phyloP scores from a whole-genome alignment of 2,113 vertebrate genomes.

The Mixornis gularis region DNA sequence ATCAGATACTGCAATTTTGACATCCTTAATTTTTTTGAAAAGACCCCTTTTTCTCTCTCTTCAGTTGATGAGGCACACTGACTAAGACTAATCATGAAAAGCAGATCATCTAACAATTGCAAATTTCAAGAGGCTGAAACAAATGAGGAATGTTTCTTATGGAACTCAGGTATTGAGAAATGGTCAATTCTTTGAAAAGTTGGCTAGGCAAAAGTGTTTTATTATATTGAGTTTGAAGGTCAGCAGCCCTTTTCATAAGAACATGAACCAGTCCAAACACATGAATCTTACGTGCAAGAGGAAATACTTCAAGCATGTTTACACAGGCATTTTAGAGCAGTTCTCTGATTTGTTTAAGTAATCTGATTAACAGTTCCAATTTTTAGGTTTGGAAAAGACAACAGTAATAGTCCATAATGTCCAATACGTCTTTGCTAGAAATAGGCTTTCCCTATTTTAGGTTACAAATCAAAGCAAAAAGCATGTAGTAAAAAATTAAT shows the following conservation, averaged over 20 bases:
- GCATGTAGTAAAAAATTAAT: background rate
- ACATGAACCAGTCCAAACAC: accelerated
- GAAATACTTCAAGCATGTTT: background rate
- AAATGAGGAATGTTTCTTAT: background rate
- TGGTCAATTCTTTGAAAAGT: background rate
- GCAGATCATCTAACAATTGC: background rate
- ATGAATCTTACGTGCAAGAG: background rate
- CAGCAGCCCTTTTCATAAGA: background rate
- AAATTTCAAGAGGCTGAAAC: background rate
- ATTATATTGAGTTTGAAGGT: background rate
- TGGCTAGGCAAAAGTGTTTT: background rate
- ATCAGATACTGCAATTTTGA: background rate
- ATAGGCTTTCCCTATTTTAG: background rate
- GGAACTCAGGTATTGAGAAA: background rate
- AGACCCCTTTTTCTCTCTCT: background rate
- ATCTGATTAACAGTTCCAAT: background rate
- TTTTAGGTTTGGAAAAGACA: background rate
- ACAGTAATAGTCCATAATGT: background rate
- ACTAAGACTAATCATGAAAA: background rate
- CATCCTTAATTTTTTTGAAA: background rate
- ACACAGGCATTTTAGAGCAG: background rate
- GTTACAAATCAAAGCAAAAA: background rate
- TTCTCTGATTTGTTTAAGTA: background rate
- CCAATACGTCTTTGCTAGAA: background rate
- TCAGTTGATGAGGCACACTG: background rate